phyloP scores from a whole-genome alignment of 2,888 invertebrate genomes.

The Ormyrus labotus region DNA sequence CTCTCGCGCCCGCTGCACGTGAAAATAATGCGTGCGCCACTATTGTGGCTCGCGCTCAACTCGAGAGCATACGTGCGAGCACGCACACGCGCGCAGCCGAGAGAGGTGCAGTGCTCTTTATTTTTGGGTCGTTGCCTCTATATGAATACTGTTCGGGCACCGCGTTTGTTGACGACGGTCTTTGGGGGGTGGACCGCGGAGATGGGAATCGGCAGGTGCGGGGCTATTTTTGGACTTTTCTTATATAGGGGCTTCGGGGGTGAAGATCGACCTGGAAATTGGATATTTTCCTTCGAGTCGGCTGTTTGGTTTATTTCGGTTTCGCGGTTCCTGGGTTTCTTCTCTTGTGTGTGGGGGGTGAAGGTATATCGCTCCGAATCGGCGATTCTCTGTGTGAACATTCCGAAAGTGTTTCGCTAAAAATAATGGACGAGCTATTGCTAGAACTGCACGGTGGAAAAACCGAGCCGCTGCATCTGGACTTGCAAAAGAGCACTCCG shows the following conservation, averaged over 20 bases:
- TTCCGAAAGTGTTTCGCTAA: slow-evolving; percentile 33
- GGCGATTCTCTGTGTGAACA: slow-evolving; percentile 5
- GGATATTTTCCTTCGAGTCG: too few relatives aligned
- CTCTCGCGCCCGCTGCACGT: slow-evolving; percentile 19
- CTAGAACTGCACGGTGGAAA: slow-evolving; percentile 19
- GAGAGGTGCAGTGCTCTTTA: not conserved
- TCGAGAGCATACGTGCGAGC: not conserved
- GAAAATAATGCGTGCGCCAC: slow-evolving; percentile 26
- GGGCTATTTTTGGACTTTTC: too few relatives aligned
- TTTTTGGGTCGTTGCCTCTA: too few relatives aligned
- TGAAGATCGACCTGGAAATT: too few relatives aligned
- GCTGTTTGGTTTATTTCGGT: too few relatives aligned
- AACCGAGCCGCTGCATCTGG: slow-evolving; percentile 11
- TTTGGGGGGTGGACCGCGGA: too few relatives aligned
- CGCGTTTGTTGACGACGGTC: too few relatives aligned
- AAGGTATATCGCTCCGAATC: not conserved
- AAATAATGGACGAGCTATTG: slow-evolving; percentile 36
- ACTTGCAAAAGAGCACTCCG: not conserved
- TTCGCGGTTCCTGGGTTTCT: too few relatives aligned
- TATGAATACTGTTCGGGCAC: too few relatives aligned
- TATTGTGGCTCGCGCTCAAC: not conserved
- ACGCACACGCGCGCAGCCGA: not conserved
- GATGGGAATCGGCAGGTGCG: too few relatives aligned
- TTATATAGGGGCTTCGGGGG: too few relatives aligned
- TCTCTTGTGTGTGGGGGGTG: too few relatives aligned